Evolutionary conservation across 2,797 vertebrate genomes (phyloP).

Genomic region (Hemitrygon akajei): DNA sequence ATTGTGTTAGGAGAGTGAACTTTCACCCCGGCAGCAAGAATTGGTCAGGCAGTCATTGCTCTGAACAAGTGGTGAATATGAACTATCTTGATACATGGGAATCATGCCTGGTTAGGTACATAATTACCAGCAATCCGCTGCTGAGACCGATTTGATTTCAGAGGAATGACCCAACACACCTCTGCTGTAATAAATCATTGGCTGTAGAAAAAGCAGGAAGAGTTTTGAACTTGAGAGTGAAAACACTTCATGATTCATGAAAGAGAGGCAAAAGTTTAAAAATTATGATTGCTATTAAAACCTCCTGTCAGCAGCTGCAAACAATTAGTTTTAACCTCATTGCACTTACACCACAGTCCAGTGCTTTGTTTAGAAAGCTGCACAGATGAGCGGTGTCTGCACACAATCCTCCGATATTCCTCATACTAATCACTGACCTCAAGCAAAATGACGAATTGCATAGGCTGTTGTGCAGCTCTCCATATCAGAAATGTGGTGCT

Average conservation of each 20-base stretch:
- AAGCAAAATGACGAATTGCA: background rate
- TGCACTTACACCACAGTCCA: background rate
- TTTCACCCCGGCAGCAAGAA: background rate
- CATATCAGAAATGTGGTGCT: background rate
- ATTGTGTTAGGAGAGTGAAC: background rate
- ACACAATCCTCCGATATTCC: background rate
- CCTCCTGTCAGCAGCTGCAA: slow-evolving; percentile 2
- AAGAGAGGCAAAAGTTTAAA: background rate
- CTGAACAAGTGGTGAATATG: background rate
- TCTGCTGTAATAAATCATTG: background rate
- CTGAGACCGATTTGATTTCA: background rate
- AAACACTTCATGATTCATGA: background rate
- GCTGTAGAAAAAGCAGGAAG: background rate
- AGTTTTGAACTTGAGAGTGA: background rate
- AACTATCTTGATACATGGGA: background rate
- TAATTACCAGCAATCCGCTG: background rate
- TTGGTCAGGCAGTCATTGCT: background rate
- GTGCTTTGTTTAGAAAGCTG: background rate
- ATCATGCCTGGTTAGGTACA: background rate
- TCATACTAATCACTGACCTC: background rate
- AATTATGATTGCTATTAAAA: background rate
- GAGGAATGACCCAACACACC: background rate
- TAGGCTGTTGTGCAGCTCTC: too few relatives aligned
- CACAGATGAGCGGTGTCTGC: background rate
- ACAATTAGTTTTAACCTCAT: background rate